phyloP scores from a whole-genome alignment of 2,888 invertebrate species.

The Apocheima hispidaria region DNA sequence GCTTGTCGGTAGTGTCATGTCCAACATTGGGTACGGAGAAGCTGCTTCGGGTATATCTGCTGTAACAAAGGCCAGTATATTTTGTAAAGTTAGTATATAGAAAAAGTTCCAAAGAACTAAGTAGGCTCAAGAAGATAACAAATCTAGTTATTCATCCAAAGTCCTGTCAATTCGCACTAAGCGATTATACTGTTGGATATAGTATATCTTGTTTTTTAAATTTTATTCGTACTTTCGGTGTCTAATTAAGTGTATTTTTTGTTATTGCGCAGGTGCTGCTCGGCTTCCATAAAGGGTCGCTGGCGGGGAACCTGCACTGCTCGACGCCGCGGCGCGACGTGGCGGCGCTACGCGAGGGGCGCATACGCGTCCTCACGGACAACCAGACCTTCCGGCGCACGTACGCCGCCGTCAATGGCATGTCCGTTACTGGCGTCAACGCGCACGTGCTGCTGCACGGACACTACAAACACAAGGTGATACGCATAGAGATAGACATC shows the following conservation, averaged over 20 bases:
- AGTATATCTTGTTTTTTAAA: too few relatives aligned
- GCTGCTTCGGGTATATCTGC: slow-evolving; percentile 79
- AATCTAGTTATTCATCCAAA: too few relatives aligned
- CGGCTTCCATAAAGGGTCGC: slow-evolving; percentile 87
- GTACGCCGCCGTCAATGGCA: slow-evolving; percentile 61
- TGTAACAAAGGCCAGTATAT: slow-evolving; percentile 79
- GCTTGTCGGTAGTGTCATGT: slow-evolving; percentile 77
- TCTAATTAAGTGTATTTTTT: too few relatives aligned
- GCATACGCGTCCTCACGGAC: slow-evolving; percentile 85
- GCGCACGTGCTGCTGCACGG: slow-evolving; percentile 42
- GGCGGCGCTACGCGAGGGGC: slow-evolving; percentile 77
- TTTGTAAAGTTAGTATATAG: background rate
- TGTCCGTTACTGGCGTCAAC: slow-evolving; percentile 63
- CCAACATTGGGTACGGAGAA: slow-evolving; percentile 68
- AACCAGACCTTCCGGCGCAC: slow-evolving; percentile 83
- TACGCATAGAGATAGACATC: too few relatives aligned
- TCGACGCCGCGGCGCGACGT: slow-evolving; percentile 81
- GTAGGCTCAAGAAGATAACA: background rate
- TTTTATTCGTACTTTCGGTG: too few relatives aligned
- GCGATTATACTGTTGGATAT: too few relatives aligned
- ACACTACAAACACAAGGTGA: slow-evolving; percentile 55
- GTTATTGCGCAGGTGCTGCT: slow-evolving; percentile 64
- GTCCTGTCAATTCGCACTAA: too few relatives aligned
- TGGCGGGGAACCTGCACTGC: slow-evolving; percentile 91
- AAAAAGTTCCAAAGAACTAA: too few relatives aligned